Percentiles rank a stretch among this genome's conserved stretches.
These are phyloP conservation scores for Lophotriccus pileatus DNA, from an alignment of 2,797 vertebrate species.

Conservation along the genomic window DNA sequence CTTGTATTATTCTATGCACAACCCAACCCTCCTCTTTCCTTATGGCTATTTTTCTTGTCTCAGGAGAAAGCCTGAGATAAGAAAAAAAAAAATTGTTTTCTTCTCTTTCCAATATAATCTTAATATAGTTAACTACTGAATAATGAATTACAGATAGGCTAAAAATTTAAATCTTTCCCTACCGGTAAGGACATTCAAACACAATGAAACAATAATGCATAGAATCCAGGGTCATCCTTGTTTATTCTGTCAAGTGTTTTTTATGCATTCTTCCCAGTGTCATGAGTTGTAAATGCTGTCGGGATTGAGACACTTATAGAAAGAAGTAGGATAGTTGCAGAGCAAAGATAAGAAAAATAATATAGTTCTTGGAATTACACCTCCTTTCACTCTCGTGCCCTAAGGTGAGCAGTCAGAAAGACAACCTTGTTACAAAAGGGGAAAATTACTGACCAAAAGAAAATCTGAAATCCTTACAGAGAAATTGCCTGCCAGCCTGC, in stretches of 20 bases:
- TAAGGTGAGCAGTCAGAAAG: background rate
- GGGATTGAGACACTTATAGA: background rate
- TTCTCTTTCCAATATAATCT: background rate
- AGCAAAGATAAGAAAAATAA: background rate
- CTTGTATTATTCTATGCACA: background rate
- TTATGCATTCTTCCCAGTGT: background rate
- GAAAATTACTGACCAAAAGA: background rate
- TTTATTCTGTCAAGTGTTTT: background rate
- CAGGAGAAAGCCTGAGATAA: background rate
- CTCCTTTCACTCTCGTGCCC: background rate
- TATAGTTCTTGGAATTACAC: background rate
- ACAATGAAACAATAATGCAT: background rate
- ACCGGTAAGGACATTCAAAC: background rate
- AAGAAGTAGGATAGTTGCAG: background rate
- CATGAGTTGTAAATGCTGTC: background rate
- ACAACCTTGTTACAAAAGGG: fast-evolving
- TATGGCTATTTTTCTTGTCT: background rate
- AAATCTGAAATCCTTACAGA: background rate
- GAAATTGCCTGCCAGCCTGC: background rate
- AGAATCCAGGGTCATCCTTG: background rate
- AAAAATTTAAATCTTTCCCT: background rate
- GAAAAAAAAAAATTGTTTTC: background rate
- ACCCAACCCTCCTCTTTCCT: background rate
- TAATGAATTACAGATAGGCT: background rate
- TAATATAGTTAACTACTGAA: background rate